Conservation (phyloP, 1,140 invertebrate genomes). For the Stegodyphus dumicola region DNA sequence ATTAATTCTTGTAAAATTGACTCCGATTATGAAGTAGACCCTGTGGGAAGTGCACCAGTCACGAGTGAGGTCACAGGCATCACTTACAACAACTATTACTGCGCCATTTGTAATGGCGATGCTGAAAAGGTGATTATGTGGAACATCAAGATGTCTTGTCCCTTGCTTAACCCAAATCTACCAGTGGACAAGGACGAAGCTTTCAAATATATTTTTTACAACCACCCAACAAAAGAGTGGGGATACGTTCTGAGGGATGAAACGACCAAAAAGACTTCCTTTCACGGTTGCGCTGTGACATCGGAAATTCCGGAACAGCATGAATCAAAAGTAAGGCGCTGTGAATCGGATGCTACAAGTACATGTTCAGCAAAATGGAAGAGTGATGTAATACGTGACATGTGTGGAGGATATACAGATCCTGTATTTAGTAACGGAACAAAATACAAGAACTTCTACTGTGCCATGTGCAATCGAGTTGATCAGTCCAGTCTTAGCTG, state of each 20-base stretch:
- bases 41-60: constrained; percentile 69
- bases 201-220: constrained; percentile 49
- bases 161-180: neutral
- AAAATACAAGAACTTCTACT: constrained; percentile 72
- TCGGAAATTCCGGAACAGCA: constrained; percentile 15
- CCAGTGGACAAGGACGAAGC: constrained; percentile 23
- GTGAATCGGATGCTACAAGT: neutral
- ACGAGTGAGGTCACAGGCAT: constrained; percentile 68
- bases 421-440: constrained; percentile 31
- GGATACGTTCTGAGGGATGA: constrained; percentile 14
- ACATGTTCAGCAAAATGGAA: constrained; percentile 32
- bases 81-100: constrained; percentile 73
- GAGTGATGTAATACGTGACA: neutral
- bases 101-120: constrained; percentile 72
- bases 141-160: constrained; percentile 42
- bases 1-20: constrained; percentile 18
- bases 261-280: constrained; percentile 20
- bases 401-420: constrained; percentile 33
- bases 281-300: constrained; percentile 27
- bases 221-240: constrained; percentile 35
- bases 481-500: constrained; percentile 68
- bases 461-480: constrained; percentile 72
- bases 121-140: constrained; percentile 25
- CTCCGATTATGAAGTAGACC: constrained; percentile 53
- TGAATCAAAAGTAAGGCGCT: neutral